Base-by-base conservation (phyloP, 1,140 invertebrate genomes). In the Drosophila nannoptera region DNA sequence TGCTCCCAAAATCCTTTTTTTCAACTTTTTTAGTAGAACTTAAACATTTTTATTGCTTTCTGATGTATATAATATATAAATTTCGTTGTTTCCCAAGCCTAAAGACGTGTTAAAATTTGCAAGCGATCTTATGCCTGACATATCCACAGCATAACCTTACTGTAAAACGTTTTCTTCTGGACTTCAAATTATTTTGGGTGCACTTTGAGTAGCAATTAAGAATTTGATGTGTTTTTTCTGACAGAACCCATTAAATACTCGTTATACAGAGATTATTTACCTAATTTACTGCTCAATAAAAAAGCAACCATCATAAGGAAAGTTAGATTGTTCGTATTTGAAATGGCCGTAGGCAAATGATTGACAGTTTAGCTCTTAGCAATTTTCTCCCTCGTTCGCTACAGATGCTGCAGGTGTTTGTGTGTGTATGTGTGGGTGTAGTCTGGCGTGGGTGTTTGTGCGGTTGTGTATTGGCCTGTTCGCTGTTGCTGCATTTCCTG, bases 181-280 rank as follows among this genome's bases (percentile, higher is more conserved):
- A 42, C 11, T 33, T 31, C 46, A 42, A 38, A 40, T 4, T 36
- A 50, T 54, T 63, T 49, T 58, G 32, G n/a, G 36, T 54, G 38
- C 49, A 16, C 52, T 49, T 55, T n/a, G 22, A 48, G 11, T 31
- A 54, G 2, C 60, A 69, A 69, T 69, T 69, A 63, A 40, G 36
- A 56, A 31, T 36, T 49, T 55, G 33, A 48, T 36, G 35, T 9
- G 4, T 12, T 45, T 45, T 31, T 52, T 35, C n/a, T 11, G 45
- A 36, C 56, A 60, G 29, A 11, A 16, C 9, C 4, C 33, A 33
- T 60, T 54, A 54, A 38, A 40, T 38, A 38, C 9, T 43, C 12
- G 38, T 32, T 33, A 14, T 14, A 52, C 8, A 8, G 29, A 8
- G 8, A 33, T 40, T 29, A 65, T 56, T 32, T 22, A 38, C 31